Evolutionary conservation across 2,797 vertebrate species (phyloP).

Genomic region (Anableps anableps): DNA sequence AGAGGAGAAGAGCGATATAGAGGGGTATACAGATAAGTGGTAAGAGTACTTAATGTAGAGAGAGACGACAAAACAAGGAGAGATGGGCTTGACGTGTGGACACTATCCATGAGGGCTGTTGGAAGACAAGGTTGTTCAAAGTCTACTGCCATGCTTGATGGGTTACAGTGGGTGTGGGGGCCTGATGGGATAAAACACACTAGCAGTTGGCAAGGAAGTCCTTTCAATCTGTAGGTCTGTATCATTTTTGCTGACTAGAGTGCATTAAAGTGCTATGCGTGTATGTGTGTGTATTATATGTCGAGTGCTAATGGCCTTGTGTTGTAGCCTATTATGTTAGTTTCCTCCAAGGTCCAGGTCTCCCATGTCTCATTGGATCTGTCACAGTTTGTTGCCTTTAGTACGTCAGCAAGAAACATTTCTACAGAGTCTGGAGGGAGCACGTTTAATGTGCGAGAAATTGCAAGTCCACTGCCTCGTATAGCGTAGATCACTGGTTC

Average conservation of each 20-base stretch:
- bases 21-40: slow-evolving; percentile 53
- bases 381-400: slow-evolving; percentile 59
- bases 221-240: slow-evolving; percentile 21
- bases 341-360: slow-evolving; percentile 46
- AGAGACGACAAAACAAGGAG: slow-evolving; percentile 8
- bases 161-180: slow-evolving; percentile 31
- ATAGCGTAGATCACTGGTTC: slow-evolving; percentile 9
- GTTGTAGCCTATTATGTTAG: slow-evolving; percentile 20
- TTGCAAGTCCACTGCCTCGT: slow-evolving; percentile 16
- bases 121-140: slow-evolving; percentile 76
- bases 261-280: slow-evolving; percentile 3
- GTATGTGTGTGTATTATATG: slow-evolving; percentile 9
- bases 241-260: slow-evolving; percentile 19
- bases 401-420: slow-evolving; percentile 41
- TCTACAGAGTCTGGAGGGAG: slow-evolving; percentile 22
- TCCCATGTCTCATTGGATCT: slow-evolving; percentile 64
- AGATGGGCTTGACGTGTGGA: slow-evolving; percentile 62
- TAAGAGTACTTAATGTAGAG: slow-evolving; percentile 17
- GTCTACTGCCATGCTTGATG: slow-evolving; percentile 60
- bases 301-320: slow-evolving; percentile 41
- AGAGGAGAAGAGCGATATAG: slow-evolving; percentile 49
- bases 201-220: slow-evolving; percentile 11
- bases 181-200: slow-evolving; percentile 25
- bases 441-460: slow-evolving; percentile 39
- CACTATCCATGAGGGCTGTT: slow-evolving; percentile 48